phyloP scores from a whole-genome alignment of 1,140 invertebrate species.

The Nautilus pompilius region DNA sequence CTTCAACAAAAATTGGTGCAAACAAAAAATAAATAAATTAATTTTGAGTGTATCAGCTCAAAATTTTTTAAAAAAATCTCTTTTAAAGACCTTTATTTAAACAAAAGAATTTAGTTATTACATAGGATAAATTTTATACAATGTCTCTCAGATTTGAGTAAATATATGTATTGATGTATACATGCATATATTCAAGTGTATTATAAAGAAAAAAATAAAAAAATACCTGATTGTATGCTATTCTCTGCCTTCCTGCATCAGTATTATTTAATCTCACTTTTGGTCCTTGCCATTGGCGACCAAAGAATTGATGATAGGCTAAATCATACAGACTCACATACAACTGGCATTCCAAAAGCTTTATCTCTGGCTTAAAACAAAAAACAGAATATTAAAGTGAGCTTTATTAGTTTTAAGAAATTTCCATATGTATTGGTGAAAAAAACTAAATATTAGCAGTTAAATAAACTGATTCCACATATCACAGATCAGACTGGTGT shows the following conservation, averaged over 20 bases:
- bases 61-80: not conserved
- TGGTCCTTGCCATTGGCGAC: slow-evolving; percentile 50
- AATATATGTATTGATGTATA: too few species aligned
- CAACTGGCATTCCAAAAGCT: slow-evolving; percentile 37
- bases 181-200: too few species aligned
- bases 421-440: not conserved
- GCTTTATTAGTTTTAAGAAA: slow-evolving; percentile 1
- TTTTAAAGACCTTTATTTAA: not conserved
- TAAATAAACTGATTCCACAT: slow-evolving; percentile 5
- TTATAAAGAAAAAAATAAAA: not conserved
- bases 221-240: slow-evolving; percentile 44
- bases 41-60: not conserved
- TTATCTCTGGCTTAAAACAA: slow-evolving; percentile 23
- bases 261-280: slow-evolving; percentile 16
- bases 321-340: slow-evolving; percentile 47
- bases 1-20: not conserved
- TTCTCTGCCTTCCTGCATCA: slow-evolving; percentile 25
- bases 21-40: not conserved
- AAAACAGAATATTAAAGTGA: slow-evolving; percentile 2
- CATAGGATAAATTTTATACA: slow-evolving; percentile 6
- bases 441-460: slow-evolving; percentile 5
- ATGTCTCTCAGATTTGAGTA: not conserved
- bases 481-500: slow-evolving; percentile 6
- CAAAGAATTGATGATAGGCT: slow-evolving; percentile 50
- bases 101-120: slow-evolving; percentile 2